phyloP scores from a whole-genome alignment of 2,797 vertebrate species.

The Sardinella longiceps region DNA sequence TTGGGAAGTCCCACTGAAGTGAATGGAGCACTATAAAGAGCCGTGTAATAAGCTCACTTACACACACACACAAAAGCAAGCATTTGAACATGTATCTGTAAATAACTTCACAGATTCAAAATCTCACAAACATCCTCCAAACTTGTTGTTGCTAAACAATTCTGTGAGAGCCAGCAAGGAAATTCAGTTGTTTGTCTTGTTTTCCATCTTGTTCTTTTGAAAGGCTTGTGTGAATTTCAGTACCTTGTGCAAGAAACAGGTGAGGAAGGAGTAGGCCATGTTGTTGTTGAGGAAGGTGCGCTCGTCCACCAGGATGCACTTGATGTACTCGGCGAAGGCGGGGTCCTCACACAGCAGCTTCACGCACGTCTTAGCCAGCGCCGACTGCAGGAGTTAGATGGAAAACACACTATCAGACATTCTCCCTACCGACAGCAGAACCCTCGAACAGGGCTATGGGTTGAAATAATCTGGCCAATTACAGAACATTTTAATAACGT shows the following conservation, averaged over 20 bases:
- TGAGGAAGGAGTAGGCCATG: slow-evolving; percentile 92
- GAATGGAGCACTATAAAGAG: too few relatives aligned
- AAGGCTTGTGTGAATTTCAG: neutral
- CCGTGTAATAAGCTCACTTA: neutral
- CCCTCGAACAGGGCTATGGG: too few relatives aligned
- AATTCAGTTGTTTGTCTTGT: too few relatives aligned
- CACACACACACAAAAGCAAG: slow-evolving; percentile 70
- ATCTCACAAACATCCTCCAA: too few relatives aligned
- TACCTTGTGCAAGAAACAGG: slow-evolving; percentile 95
- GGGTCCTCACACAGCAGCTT: slow-evolving; percentile 97
- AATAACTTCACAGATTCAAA: too few relatives aligned
- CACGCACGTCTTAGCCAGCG: slow-evolving; percentile 93
- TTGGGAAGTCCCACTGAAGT: too few relatives aligned
- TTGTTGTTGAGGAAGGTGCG: slow-evolving; percentile 95
- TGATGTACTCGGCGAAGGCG: slow-evolving; percentile 96
- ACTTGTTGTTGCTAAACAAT: too few relatives aligned
- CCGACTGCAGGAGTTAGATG: slow-evolving; percentile 72
- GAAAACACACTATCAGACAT: neutral
- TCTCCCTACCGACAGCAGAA: too few relatives aligned
- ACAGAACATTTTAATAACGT: too few relatives aligned
- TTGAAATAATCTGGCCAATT: too few relatives aligned
- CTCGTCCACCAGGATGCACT: slow-evolving; percentile 97
- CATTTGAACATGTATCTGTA: slow-evolving; percentile 88
- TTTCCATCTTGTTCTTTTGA: too few relatives aligned
- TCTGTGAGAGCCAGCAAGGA: too few relatives aligned